Percentiles rank a stretch among this genome's conserved stretches.
These are phyloP conservation scores for Empidonax traillii DNA, from an alignment of 2,113 vertebrate species.

Conservation along the genomic window DNA sequence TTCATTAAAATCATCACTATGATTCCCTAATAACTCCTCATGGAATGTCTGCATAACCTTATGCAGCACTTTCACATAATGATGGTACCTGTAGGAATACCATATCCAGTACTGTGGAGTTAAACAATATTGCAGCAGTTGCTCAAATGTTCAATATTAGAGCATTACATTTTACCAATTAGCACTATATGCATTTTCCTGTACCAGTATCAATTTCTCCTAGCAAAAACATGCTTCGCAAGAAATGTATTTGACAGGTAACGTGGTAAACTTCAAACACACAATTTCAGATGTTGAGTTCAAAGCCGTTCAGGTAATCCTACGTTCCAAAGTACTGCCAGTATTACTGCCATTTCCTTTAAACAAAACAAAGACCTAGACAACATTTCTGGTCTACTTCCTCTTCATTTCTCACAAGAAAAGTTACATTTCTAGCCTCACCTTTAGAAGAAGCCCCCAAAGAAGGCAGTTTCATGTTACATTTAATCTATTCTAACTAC, in stretches of 20 bases:
- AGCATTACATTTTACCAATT: background rate
- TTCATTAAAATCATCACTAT: background rate
- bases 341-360: background rate
- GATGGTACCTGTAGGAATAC: background rate
- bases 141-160: background rate
- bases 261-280: background rate
- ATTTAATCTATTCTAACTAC: background rate
- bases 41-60: background rate
- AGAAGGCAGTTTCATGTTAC: background rate
- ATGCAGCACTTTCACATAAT: background rate
- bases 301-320: background rate
- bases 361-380: background rate
- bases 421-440: background rate
- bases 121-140: background rate
- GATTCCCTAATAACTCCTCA: background rate
- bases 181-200: background rate
- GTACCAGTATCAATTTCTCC: background rate
- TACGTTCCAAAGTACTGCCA: background rate
- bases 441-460: background rate
- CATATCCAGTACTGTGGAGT: background rate
- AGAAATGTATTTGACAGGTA: background rate
- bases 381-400: background rate
- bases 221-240: background rate
- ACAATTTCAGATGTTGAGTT: background rate
- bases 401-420: background rate